Percentiles rank a stretch among this genome's conserved stretches.
These are phyloP conservation scores for Xiphorhynchus erythropygius DNA, from an alignment of 2,797 vertebrate genomes.

Conservation along the genomic window DNA sequence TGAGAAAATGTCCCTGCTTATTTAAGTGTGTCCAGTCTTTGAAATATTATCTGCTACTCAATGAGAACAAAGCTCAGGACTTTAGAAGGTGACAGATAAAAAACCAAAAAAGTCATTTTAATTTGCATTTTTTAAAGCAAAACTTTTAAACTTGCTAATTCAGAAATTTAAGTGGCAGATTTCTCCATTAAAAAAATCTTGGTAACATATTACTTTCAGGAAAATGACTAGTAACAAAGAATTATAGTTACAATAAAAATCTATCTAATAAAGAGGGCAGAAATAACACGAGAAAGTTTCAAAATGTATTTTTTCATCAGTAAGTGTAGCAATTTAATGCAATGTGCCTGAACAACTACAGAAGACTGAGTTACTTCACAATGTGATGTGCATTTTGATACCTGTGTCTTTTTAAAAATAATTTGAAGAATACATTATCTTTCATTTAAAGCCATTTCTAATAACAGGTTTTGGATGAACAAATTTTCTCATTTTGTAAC, in stretches of 20 bases:
- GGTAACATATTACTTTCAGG: background rate
- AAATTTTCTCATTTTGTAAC: conserved; percentile 5
- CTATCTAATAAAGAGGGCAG: background rate
- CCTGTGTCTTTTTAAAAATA: background rate
- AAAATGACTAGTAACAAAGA: background rate
- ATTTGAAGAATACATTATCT: background rate
- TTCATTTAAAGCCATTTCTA: conserved; percentile 4
- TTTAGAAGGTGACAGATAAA: background rate
- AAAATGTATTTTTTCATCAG: background rate
- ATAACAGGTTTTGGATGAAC: background rate
- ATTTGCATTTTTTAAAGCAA: background rate
- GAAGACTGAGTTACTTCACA: background rate
- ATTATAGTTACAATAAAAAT: background rate
- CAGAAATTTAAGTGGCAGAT: background rate
- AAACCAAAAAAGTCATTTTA: background rate
- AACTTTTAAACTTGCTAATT: background rate
- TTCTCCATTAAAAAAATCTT: background rate
- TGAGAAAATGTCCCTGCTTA: background rate
- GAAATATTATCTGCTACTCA: background rate
- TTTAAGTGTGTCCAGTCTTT: background rate
- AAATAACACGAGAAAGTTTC: background rate
- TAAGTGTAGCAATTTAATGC: background rate
- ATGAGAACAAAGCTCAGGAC: background rate
- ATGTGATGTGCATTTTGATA: background rate
- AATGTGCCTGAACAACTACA: background rate